Percentiles rank a stretch among this genome's conserved stretches.
Evolutionary conservation across 2,888 invertebrate species (phyloP).

Genomic region (Caenorhabditis sp.): DNA sequence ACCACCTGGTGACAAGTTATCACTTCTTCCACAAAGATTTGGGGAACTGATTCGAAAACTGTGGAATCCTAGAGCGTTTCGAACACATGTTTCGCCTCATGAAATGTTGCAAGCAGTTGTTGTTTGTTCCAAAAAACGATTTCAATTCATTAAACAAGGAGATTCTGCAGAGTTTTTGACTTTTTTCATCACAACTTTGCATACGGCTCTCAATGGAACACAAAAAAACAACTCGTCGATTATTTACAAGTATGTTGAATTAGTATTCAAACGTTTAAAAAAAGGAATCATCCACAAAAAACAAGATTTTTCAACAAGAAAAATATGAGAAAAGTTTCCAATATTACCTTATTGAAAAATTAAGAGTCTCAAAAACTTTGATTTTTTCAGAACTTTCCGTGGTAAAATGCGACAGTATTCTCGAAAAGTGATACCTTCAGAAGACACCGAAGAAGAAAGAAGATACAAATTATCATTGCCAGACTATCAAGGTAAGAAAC

Average conservation of each 20-base stretch:
- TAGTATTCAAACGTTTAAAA: no score
- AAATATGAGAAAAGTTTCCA: no score
- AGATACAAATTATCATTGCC: slow-evolving; percentile 53
- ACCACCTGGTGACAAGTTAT: slow-evolving; percentile 93
- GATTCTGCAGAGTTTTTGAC: slow-evolving; percentile 97
- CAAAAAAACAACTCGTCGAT: slow-evolving; percentile 77
- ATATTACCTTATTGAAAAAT: no score
- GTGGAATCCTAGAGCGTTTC: slow-evolving; percentile 98
- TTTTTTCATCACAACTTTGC: slow-evolving; percentile 96
- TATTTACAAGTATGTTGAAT: slow-evolving; percentile 79
- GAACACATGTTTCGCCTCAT: slow-evolving; percentile 98
- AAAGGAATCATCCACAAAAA: no score
- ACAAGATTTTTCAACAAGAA: neutral
- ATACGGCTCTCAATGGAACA: slow-evolving; percentile 90
- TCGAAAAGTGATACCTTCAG: slow-evolving; percentile 89
- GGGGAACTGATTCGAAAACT: slow-evolving; percentile 78
- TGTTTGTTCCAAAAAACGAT: slow-evolving; percentile 96
- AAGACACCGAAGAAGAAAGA: slow-evolving; percentile 73
- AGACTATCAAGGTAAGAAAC: slow-evolving; percentile 63
- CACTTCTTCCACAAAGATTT: slow-evolving; percentile 82
- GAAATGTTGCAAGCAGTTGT: slow-evolving; percentile 90
- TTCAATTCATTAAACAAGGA: slow-evolving; percentile 97
- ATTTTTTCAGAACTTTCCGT: slow-evolving; percentile 80
- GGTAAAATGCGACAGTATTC: slow-evolving; percentile 76
- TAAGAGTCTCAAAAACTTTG: no score